These are phyloP conservation scores for Melopsittacus undulatus DNA, from an alignment of 2,797 vertebrate genomes.

Conservation along the genomic window DNA sequence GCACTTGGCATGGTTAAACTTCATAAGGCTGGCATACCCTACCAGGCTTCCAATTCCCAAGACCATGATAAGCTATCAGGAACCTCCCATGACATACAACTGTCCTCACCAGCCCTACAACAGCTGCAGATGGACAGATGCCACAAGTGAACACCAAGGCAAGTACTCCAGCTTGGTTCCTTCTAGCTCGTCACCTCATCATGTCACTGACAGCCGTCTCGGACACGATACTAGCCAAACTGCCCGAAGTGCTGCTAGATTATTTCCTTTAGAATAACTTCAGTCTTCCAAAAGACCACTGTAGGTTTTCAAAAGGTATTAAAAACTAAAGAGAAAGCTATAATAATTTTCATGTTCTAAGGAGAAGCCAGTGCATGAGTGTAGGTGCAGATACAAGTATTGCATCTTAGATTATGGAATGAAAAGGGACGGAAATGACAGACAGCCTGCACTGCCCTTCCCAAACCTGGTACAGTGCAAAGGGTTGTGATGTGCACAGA, in stretches of 20 bases:
- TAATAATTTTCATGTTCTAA: neutral
- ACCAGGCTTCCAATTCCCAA: neutral
- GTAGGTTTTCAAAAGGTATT: neutral
- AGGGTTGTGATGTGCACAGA: neutral
- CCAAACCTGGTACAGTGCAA: neutral
- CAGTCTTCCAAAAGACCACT: neutral
- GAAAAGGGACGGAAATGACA: neutral
- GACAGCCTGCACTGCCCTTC: neutral
- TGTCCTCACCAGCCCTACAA: neutral
- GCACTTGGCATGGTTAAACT: no score
- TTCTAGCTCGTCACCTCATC: neutral
- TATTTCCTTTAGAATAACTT: neutral
- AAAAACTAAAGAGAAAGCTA: neutral
- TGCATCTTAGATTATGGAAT: neutral
- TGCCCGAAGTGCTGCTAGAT: neutral
- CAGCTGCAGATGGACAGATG: neutral
- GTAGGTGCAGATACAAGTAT: neutral
- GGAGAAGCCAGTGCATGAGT: neutral
- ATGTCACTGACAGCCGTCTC: fast-evolving
- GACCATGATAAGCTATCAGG: neutral
- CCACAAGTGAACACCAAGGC: neutral
- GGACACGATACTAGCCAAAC: neutral
- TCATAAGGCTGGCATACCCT: neutral
- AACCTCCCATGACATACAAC: neutral
- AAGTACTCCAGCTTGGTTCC: neutral